phyloP scores from a whole-genome alignment of 2,797 vertebrate species.

The Zenarchopterus dispar region DNA sequence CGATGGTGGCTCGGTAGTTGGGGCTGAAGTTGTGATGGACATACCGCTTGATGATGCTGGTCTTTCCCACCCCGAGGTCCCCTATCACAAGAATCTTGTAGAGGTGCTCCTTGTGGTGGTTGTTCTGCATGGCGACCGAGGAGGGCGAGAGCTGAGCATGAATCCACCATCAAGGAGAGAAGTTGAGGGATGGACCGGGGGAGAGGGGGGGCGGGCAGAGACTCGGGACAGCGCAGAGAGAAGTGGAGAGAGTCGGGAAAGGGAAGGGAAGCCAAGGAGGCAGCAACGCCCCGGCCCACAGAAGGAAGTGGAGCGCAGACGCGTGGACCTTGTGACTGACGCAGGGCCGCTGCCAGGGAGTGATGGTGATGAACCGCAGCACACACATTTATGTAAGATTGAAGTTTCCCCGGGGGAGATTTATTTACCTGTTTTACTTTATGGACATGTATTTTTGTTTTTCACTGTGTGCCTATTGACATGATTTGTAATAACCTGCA shows the following conservation, averaged over 20 bases:
- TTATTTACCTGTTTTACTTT: too few species aligned
- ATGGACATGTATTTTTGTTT: too few species aligned
- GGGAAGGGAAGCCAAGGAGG: conserved; percentile 8
- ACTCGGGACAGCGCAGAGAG: conserved; percentile 15
- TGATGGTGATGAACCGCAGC: not conserved
- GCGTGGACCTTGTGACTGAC: conserved; percentile 71
- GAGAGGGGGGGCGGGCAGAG: not conserved
- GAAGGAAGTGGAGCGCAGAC: conserved; percentile 32
- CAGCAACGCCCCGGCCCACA: conserved; percentile 31
- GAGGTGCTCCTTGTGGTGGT: conserved; percentile 91
- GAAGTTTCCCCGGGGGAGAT: too few species aligned
- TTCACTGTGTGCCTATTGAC: too few species aligned
- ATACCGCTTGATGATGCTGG: conserved; percentile 98
- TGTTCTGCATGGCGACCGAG: conserved; percentile 89
- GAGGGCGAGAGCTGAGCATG: conserved; percentile 72
- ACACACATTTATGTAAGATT: not conserved
- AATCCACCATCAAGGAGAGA: conserved; percentile 62
- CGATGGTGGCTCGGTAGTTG: conserved; percentile 89
- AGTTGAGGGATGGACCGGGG: conserved; percentile 12
- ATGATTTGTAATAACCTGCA: too few species aligned
- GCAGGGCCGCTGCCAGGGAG: conserved; percentile 13
- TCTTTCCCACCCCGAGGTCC: conserved; percentile 97
- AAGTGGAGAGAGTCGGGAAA: conserved; percentile 10
- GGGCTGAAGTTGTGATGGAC: conserved; percentile 98
- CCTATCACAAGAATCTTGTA: conserved; percentile 98